Base-by-base conservation (phyloP, 2,888 invertebrate genomes). In the Cerastis leucographa region DNA sequence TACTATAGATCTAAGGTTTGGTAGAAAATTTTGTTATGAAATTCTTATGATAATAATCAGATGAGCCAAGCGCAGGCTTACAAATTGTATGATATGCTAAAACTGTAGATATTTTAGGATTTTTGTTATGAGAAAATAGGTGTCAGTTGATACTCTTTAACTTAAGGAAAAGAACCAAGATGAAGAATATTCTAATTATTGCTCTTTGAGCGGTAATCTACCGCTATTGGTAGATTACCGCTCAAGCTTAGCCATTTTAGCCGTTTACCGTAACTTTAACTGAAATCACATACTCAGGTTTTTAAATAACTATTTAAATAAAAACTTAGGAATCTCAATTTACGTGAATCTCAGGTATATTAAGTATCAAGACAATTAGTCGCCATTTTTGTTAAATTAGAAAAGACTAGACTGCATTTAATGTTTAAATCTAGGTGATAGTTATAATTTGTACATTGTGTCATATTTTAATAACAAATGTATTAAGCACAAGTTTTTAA, bases 391-490 rank as follows among this genome's bases (percentile, higher is more conserved):
- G 69, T 85, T 76, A 75, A 77, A 78, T 87, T 83, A 80, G 25
- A 81, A 89, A 93, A 93, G 92, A 93, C 92, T 93, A 88, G 81
- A 89, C 87, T 88, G 94, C 94, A 95, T 94, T 95, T 94, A 94
- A 86, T 87, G 78, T 83, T 83, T 76, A 75, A 85, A 87, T 73
- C 78, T 87, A 82, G 74, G 78, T 85, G 74, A 78, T 87, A 85
- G 73, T 83, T 81, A 85, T 87, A 86, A 76, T 88, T 90, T 90
- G 87, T 88, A 88, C 78, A 86, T 92, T 93, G 94, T 95, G 94
- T 95, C 94, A 94, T 94, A 94, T 91, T 84, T 87, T 81, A 73
- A 71, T 81, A 64, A 70, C 61, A 69, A 78, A 88, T 80, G 76
- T 88, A 83, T 85, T 83, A 85, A 87, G 87, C 79, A 84, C 78